phyloP scores from a whole-genome alignment of 1,140 invertebrate genomes.

The Aphaenogaster floridana region DNA sequence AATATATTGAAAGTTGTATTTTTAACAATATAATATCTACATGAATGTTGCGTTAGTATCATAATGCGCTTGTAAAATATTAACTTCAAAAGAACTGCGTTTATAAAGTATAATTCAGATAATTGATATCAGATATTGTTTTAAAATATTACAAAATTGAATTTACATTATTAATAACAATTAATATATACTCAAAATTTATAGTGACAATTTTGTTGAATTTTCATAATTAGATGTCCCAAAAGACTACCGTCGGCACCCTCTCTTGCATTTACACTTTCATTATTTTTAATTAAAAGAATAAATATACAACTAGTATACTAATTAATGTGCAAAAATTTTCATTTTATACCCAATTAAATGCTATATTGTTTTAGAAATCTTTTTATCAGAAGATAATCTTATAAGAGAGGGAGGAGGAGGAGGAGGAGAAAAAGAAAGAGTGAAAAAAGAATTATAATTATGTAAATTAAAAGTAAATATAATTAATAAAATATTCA shows the following conservation, averaged over 20 bases:
- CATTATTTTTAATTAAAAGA: constrained; percentile 13
- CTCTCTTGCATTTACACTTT: background rate
- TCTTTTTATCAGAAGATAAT: background rate
- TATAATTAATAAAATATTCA: background rate
- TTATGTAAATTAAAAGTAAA: background rate
- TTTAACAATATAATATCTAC: background rate
- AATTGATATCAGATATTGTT: background rate
- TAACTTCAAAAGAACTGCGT: background rate
- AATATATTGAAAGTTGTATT: constrained; percentile 17
- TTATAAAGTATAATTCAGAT: background rate
- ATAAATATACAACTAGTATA: background rate
- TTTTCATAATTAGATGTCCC: background rate
- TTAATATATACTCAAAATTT: background rate
- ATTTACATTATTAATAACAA: background rate
- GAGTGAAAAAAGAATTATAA: background rate
- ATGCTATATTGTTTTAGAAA: background rate
- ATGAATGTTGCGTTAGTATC: background rate
- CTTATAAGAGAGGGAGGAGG: background rate
- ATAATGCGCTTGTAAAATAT: background rate
- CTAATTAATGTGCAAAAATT: background rate
- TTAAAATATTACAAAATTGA: background rate
- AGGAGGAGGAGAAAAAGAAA: background rate
- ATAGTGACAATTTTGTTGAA: background rate
- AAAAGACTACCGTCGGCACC: background rate
- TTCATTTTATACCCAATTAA: background rate